These are phyloP conservation scores for Acanthoscelides obtectus DNA, from an alignment of 2,888 invertebrate genomes.

Conservation along the genomic window DNA sequence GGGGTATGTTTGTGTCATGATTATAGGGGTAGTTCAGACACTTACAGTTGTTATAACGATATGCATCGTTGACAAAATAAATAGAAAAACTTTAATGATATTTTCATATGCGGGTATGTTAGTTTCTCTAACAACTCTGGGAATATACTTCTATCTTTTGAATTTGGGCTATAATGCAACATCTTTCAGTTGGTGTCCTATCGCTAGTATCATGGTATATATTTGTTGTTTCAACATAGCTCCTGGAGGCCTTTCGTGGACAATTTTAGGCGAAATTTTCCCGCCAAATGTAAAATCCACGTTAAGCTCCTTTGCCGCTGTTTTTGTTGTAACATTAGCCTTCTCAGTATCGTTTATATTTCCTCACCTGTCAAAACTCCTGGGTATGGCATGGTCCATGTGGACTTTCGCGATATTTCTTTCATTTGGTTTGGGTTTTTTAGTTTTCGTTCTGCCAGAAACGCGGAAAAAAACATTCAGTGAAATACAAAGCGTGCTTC, in stretches of 20 bases:
- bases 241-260: slow-evolving; percentile 75
- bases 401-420: slow-evolving; percentile 19
- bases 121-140: slow-evolving; percentile 46
- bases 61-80: slow-evolving; percentile 69
- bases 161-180: slow-evolving; percentile 14
- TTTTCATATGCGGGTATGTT: slow-evolving; percentile 62
- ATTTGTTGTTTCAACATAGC: slow-evolving; percentile 66
- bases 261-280: slow-evolving; percentile 77
- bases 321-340: slow-evolving; percentile 12
- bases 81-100: slow-evolving; percentile 65
- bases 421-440: slow-evolving; percentile 12
- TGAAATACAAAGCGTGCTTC: slow-evolving; percentile 17
- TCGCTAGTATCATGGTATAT: slow-evolving; percentile 64
- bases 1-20: slow-evolving; percentile 64
- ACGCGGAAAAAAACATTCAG: slow-evolving; percentile 28
- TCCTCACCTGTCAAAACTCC: slow-evolving; percentile 18
- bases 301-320: slow-evolving; percentile 41
- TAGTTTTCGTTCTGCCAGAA: slow-evolving; percentile 14
- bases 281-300: slow-evolving; percentile 70
- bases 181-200: slow-evolving; percentile 62
- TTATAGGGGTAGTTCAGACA: slow-evolving; percentile 72
- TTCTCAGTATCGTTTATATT: slow-evolving; percentile 21
- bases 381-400: slow-evolving; percentile 25
- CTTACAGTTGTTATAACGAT: slow-evolving; percentile 65
- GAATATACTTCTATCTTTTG: slow-evolving; percentile 27